phyloP scores from a whole-genome alignment of 1,140 invertebrate genomes.

The Tetramorium simillimum region DNA sequence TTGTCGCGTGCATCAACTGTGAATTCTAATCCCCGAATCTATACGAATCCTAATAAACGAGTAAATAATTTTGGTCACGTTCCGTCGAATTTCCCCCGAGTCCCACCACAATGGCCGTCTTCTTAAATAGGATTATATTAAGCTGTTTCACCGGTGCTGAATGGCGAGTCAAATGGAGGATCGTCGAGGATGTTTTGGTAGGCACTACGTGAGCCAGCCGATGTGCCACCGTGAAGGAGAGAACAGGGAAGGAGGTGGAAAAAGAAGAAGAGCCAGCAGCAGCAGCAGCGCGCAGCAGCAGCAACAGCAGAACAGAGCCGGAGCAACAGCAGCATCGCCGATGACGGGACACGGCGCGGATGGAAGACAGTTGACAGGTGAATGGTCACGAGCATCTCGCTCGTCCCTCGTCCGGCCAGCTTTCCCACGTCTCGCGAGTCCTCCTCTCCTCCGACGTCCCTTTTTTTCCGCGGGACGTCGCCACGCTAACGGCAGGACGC shows the following conservation, averaged over 20 bases:
- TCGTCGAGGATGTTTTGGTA: conserved; percentile 84
- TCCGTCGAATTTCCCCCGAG: conserved; percentile 66
- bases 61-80: conserved; percentile 86
- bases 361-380: conserved; percentile 82
- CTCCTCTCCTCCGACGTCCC: conserved; percentile 18
- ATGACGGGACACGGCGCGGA: conserved; percentile 62
- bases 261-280: conserved; percentile 73
- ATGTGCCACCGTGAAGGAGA: conserved; percentile 67
- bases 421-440: conserved; percentile 76
- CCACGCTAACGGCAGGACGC: conserved; percentile 25
- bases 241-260: conserved; percentile 60
- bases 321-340: conserved; percentile 39
- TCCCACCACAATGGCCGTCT: conserved; percentile 75
- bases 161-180: conserved; percentile 84
- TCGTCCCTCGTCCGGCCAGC: conserved; percentile 62
- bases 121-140: conserved; percentile 86
- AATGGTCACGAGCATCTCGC: conserved; percentile 79
- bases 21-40: conserved; percentile 46
- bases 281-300: conserved; percentile 54
- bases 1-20: conserved; percentile 32
- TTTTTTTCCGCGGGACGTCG: conserved; percentile 25
- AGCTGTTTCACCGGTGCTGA: conserved; percentile 83
- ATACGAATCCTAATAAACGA: conserved; percentile 83
- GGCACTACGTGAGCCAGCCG: conserved; percentile 75
- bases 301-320: conserved; percentile 48